Evolutionary conservation across 2,113 vertebrate genomes (phyloP).

Genomic region (Ophiodon elongatus): DNA sequence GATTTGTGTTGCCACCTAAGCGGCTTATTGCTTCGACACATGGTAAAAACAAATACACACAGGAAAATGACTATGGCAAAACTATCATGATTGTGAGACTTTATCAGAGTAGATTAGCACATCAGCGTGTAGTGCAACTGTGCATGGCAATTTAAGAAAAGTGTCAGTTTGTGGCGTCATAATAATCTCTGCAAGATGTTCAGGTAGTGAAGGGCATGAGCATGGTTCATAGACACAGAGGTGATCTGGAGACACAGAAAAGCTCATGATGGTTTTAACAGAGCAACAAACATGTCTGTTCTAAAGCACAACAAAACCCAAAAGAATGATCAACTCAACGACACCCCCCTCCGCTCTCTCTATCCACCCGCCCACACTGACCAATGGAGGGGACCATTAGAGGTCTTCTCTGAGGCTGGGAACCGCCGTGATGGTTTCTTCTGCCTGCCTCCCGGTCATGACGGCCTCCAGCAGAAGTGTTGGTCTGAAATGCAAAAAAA

Average conservation of each 20-base stretch:
- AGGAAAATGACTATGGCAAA: slow-evolving; percentile 6
- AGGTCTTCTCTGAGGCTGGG: slow-evolving; percentile 87
- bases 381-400: slow-evolving; percentile 90
- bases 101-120: slow-evolving; percentile 1
- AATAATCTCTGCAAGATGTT: slow-evolving; percentile 26
- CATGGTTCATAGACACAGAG: slow-evolving; percentile 66
- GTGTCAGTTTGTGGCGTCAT: background rate
- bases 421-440: slow-evolving; percentile 81
- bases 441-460: slow-evolving; percentile 83
- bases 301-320: slow-evolving; percentile 35
- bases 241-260: slow-evolving; percentile 69
- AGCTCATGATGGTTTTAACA: slow-evolving; percentile 65
- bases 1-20: background rate
- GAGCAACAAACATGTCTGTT: slow-evolving; percentile 37
- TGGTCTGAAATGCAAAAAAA: slow-evolving; percentile 71
- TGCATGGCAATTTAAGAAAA: slow-evolving; percentile 12
- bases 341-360: background rate
- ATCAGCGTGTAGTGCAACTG: background rate
- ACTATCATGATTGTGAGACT: background rate
- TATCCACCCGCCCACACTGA: slow-evolving; percentile 83
- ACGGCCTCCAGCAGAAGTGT: slow-evolving; percentile 84
- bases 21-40: slow-evolving; percentile 2
- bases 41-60: slow-evolving; percentile 11
- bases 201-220: slow-evolving; percentile 60
- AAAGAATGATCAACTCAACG: background rate